These are phyloP conservation scores for Octonoba sinensis DNA, from an alignment of 2,888 invertebrate species.

Conservation along the genomic window DNA sequence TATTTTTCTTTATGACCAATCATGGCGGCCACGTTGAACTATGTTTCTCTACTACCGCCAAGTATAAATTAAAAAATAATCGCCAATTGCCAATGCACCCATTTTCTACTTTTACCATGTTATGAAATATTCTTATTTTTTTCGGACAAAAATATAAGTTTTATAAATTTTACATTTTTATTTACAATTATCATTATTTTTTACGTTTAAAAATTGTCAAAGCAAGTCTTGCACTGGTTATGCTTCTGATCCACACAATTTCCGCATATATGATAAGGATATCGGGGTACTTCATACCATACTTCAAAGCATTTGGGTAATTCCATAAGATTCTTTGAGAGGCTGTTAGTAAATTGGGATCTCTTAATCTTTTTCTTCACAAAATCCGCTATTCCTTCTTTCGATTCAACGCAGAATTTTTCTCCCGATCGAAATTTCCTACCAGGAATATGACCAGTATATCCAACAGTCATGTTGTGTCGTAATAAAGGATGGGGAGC, in stretches of 20 bases:
- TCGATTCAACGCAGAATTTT: neutral
- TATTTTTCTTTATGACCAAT: too few species aligned
- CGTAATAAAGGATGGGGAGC: neutral
- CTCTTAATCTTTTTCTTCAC: neutral
- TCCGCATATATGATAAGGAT: neutral
- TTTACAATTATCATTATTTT: too few species aligned
- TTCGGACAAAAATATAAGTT: too few species aligned
- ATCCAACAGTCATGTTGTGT: slow-evolving; percentile 1
- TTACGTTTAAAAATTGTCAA: too few species aligned
- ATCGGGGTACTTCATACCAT: slow-evolving; percentile 18
- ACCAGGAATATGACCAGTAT: slow-evolving; percentile 21
- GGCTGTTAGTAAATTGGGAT: neutral
- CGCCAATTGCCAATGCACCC: too few species aligned
- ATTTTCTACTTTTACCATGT: too few species aligned
- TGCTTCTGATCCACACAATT: neutral
- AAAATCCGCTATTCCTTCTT: neutral
- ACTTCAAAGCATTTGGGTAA: slow-evolving; percentile 4
- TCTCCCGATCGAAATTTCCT: slow-evolving; percentile 3
- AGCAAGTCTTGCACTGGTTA: too few species aligned
- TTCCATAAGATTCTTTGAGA: neutral
- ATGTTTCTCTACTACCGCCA: too few species aligned
- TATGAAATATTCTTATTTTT: too few species aligned
- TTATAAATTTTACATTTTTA: too few species aligned
- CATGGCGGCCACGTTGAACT: too few species aligned
- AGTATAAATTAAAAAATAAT: too few species aligned